Evolutionary conservation across 1,140 invertebrate genomes (phyloP).

Genomic region (Meteorus sp.): DNA sequence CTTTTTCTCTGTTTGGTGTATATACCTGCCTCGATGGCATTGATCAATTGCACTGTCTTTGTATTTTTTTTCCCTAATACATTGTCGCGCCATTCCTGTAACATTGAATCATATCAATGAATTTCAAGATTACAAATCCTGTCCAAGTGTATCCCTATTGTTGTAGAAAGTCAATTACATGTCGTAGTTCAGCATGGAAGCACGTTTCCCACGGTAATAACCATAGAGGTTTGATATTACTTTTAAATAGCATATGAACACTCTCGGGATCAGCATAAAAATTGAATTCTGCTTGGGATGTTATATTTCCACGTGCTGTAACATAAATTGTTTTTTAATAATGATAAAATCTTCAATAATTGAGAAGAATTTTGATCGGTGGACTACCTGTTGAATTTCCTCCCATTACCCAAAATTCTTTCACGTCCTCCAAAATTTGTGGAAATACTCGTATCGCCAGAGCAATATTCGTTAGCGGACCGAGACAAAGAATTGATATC

Average conservation of each 20-base stretch:
- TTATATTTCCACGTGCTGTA: slow-evolving; percentile 69
- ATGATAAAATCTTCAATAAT: slow-evolving; percentile 1
- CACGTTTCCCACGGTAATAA: slow-evolving; percentile 70
- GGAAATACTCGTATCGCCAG: slow-evolving; percentile 70
- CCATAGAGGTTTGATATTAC: slow-evolving; percentile 60
- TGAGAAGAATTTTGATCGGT: not conserved
- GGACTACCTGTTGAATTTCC: slow-evolving; percentile 71
- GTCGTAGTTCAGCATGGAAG: slow-evolving; percentile 55
- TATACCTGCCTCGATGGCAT: no score
- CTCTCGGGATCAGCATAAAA: slow-evolving; percentile 79
- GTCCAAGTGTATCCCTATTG: slow-evolving; percentile 12
- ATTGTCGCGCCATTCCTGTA: slow-evolving; percentile 64
- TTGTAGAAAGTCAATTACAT: slow-evolving; percentile 34
- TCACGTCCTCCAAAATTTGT: slow-evolving; percentile 64
- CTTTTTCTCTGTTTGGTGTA: no score
- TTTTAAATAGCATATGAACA: slow-evolving; percentile 68
- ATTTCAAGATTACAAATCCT: slow-evolving; percentile 2
- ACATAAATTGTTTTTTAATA: slow-evolving; percentile 7
- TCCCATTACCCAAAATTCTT: slow-evolving; percentile 74
- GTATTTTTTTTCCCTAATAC: slow-evolving; percentile 44
- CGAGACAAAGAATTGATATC: slow-evolving; percentile 68
- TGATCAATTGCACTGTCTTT: no score
- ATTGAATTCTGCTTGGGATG: slow-evolving; percentile 75
- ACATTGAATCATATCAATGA: slow-evolving; percentile 23
- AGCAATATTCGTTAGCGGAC: slow-evolving; percentile 78